Evolutionary conservation across 2,113 vertebrate genomes (phyloP).

Genomic region (Nyctibius bracteatus): DNA sequence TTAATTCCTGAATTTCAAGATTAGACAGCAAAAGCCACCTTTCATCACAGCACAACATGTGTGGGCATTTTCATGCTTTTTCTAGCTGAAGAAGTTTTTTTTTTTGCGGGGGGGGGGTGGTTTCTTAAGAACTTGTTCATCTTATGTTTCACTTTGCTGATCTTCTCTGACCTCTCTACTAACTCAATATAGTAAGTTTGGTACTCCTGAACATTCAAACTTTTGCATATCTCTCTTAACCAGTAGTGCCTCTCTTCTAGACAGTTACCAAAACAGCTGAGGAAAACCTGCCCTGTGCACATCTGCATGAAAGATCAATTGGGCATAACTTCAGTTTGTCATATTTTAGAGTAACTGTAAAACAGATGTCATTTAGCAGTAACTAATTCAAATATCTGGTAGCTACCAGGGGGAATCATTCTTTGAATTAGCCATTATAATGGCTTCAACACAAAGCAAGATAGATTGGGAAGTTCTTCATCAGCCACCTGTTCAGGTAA

Average conservation of each 20-base stretch:
- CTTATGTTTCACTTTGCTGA: neutral
- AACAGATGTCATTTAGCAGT: neutral
- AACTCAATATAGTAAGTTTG: neutral
- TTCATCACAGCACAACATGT: neutral
- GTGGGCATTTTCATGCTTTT: neutral
- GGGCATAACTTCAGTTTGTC: neutral
- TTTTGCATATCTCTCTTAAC: neutral
- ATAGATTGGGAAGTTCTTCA: neutral
- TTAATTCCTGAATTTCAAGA: neutral
- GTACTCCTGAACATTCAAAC: neutral
- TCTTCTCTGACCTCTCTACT: neutral
- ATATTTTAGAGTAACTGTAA: neutral
- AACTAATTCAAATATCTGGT: neutral
- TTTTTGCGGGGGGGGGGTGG: neutral
- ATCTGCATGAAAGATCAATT: neutral
- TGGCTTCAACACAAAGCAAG: neutral
- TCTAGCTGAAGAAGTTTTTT: neutral
- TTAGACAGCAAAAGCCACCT: neutral
- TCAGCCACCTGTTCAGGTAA: neutral
- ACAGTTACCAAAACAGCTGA: neutral
- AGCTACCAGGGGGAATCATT: neutral
- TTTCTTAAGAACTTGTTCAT: neutral
- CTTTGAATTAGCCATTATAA: neutral
- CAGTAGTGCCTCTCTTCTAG: neutral
- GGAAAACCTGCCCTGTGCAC: neutral